Conservation (phyloP, 2,797 vertebrate genomes). For the Neosalanx taihuensis region DNA sequence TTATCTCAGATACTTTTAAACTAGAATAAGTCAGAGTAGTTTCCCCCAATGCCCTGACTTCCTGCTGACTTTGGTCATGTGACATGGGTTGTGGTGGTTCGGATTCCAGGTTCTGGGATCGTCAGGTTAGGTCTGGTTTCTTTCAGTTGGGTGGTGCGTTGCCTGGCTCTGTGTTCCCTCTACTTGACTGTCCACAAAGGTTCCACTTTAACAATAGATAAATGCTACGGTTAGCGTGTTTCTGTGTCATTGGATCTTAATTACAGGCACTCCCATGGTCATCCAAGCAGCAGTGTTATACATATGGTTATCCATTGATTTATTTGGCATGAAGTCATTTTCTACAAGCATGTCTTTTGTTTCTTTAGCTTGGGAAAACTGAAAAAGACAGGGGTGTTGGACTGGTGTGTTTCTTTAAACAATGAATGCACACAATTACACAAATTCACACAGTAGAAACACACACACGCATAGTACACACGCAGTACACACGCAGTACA, state of each 20-base stretch:
- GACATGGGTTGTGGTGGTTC: constrained; percentile 44
- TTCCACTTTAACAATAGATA: constrained; percentile 60
- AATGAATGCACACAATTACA: not conserved
- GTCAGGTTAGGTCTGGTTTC: constrained; percentile 53
- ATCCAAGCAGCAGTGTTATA: constrained; percentile 49
- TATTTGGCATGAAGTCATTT: constrained; percentile 29
- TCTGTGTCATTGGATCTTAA: constrained; percentile 49
- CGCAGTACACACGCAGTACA: not conserved
- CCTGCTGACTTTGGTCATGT: constrained; percentile 63
- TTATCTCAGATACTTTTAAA: constrained; percentile 34
- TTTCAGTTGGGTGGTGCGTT: constrained; percentile 36
- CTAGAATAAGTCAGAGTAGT: constrained; percentile 37
- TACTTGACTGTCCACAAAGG: constrained; percentile 37
- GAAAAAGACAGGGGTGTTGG: constrained; percentile 34
- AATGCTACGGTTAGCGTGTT: constrained; percentile 46
- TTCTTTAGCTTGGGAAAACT: constrained; percentile 29
- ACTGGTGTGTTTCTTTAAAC: constrained; percentile 1
- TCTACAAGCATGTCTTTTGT: constrained; percentile 22
- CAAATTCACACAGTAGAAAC: not conserved
- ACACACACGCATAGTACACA: not conserved
- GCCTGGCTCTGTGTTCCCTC: constrained; percentile 37
- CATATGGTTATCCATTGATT: constrained; percentile 38
- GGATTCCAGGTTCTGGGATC: constrained; percentile 49
- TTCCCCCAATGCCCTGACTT: constrained; percentile 43
- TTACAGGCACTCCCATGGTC: constrained; percentile 52